Conservation (phyloP, 2,888 invertebrate genomes). For the Norana najaformis region DNA sequence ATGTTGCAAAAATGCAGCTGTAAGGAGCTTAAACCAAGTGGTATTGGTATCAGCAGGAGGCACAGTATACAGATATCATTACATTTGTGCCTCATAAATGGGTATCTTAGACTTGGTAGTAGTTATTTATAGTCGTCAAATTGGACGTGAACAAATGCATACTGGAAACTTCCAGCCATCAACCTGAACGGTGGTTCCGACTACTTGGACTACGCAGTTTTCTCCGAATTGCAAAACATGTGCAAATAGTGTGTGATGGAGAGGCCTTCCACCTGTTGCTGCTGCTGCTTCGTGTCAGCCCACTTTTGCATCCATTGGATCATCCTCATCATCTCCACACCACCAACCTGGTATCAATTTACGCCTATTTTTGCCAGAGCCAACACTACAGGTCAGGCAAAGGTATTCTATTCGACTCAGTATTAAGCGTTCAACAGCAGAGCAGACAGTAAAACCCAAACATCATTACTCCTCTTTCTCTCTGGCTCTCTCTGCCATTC, state of each 20-base stretch:
- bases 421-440: neutral
- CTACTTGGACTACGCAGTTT: neutral
- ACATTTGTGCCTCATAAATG: neutral
- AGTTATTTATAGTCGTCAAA: slow-evolving; percentile 7
- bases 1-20: neutral
- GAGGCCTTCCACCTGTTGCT: slow-evolving; percentile 10
- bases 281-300: neutral
- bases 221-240: neutral
- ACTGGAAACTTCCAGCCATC: neutral
- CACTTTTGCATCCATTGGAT: slow-evolving; percentile 13
- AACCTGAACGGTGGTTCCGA: neutral
- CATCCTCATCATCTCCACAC: slow-evolving; percentile 1
- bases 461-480: neutral
- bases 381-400: neutral
- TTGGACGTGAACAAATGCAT: neutral
- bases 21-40: neutral
- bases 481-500: neutral
- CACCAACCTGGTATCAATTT: slow-evolving; percentile 13
- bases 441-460: neutral
- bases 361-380: neutral
- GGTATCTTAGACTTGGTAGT: neutral
- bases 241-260: neutral
- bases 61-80: neutral
- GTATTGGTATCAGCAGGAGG: neutral
- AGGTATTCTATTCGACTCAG: slow-evolving; percentile 1